Conservation (phyloP, 2,797 vertebrate genomes). For the Kryptopterus vitreolus region DNA sequence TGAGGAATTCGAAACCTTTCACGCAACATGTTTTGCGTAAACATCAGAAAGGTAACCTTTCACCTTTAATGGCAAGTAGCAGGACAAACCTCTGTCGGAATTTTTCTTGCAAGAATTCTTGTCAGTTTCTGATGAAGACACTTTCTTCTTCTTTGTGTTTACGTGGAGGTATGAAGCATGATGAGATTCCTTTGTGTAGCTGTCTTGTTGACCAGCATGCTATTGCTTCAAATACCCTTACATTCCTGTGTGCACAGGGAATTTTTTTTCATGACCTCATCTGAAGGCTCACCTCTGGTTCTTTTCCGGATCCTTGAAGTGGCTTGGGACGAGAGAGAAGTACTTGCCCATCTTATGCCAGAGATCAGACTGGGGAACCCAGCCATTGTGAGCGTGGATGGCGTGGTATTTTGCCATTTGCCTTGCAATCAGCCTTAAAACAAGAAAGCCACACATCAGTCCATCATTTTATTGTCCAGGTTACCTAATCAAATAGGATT, state of each 20-base stretch:
- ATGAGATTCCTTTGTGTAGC: background rate
- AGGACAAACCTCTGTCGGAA: background rate
- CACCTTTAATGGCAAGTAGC: background rate
- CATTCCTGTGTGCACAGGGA: background rate
- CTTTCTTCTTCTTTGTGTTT: background rate
- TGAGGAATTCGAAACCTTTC: background rate
- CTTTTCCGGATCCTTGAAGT: constrained; percentile 81
- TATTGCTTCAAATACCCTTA: background rate
- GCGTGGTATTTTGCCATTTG: constrained; percentile 96
- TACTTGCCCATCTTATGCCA: constrained; percentile 97
- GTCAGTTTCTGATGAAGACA: background rate
- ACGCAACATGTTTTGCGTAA: background rate
- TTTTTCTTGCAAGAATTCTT: background rate
- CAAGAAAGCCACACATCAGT: constrained; percentile 2
- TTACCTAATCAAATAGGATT: background rate
- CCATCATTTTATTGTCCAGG: background rate
- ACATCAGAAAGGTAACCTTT: background rate
- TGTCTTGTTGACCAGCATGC: background rate
- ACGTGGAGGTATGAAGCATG: background rate
- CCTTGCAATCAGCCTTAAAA: constrained; percentile 85
- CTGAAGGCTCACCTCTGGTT: constrained; percentile 80
- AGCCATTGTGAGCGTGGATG: constrained; percentile 97
- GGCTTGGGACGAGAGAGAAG: constrained; percentile 89
- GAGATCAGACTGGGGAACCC: constrained; percentile 94
- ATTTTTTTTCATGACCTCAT: background rate